Evolutionary conservation across 2,113 vertebrate genomes (phyloP), one percentile per base, ranked within the genome.

Genomic region (Oxyura jamaicensis): DNA sequence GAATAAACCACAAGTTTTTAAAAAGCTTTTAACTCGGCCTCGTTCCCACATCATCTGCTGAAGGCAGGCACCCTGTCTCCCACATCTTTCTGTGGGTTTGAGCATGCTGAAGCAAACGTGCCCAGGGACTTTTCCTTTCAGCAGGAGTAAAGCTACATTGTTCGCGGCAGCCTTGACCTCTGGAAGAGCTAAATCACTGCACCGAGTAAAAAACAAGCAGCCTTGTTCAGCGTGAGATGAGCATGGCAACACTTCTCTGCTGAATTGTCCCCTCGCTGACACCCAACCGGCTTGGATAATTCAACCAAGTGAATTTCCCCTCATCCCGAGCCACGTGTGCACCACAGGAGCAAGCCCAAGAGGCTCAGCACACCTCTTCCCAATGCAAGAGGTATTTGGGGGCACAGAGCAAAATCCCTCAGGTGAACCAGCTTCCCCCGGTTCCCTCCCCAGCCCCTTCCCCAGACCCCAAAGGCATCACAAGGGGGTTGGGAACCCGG

Each of bases 11-110:
- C 67, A 69, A 41, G 63, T 88, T 83, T 67, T 68, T 11, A 8
- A 69, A 87, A 90, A 73, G 90, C 85, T 90, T 90, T 91, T 88
- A 85, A 44, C 67, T 79, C 84, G 48, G 3, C 29, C 39, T 3
- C 16, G 8, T 83, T 85, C 85, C 74, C 79, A 67, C 67, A 6
- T 58, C 41, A 62, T 14, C 44, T 53, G 42, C 62, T 62, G 56
- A 67, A 60, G 35, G 53, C 39, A 42, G 35, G 53, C 39, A 42
- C 50, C 74, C 53, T 62, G 12, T 3, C 66, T 59, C 91, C 84
- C 0, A 2, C 56, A 33, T 29, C 71, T 65, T 82, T 8, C 75
- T 53, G 69, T 46, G 66, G 15, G 44, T 46, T 23, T 7, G 66
- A 78, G 39, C 14, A 36, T 0, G 9, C 42, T 0, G 1, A 83